Evolutionary conservation across 1,140 invertebrate species (phyloP).

Genomic region (Arion vulgaris): DNA sequence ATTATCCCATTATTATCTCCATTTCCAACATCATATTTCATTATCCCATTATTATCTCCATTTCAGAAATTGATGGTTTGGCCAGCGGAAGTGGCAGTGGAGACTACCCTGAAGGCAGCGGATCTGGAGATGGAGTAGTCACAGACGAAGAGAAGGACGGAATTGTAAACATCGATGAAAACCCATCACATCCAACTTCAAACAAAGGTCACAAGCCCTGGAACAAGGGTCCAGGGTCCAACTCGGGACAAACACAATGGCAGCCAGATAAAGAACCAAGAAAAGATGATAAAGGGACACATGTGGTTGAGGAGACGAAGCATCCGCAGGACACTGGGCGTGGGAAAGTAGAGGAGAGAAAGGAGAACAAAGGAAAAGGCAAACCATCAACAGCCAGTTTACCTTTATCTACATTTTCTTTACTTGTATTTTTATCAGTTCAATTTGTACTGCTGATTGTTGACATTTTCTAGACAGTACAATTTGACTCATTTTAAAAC

Average conservation of each 20-base stretch:
- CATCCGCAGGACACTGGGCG: background rate
- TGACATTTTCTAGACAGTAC: no score
- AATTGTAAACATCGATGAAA: conserved; percentile 15
- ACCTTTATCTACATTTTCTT: background rate
- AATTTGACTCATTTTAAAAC: no score
- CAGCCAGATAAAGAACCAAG: background rate
- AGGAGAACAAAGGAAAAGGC: background rate
- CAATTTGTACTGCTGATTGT: background rate
- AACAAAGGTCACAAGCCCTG: background rate
- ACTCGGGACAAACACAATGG: background rate
- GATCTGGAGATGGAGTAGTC: conserved; percentile 30
- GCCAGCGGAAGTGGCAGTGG: conserved; percentile 49
- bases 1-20: no score
- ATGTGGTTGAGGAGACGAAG: background rate
- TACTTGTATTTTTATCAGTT: background rate
- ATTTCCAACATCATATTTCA: no score
- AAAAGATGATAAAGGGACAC: background rate
- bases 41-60: background rate
- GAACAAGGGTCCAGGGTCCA: background rate
- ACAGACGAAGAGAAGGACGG: conserved; percentile 14
- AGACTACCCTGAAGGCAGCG: conserved; percentile 37
- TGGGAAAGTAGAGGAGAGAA: background rate
- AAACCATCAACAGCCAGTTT: background rate
- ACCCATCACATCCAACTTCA: background rate
- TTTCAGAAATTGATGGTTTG: conserved; percentile 45